Evolutionary conservation across 2,888 invertebrate genomes (phyloP), one percentile per base, ranked within the genome.

Genomic region (Thymelicus sylvestris): DNA sequence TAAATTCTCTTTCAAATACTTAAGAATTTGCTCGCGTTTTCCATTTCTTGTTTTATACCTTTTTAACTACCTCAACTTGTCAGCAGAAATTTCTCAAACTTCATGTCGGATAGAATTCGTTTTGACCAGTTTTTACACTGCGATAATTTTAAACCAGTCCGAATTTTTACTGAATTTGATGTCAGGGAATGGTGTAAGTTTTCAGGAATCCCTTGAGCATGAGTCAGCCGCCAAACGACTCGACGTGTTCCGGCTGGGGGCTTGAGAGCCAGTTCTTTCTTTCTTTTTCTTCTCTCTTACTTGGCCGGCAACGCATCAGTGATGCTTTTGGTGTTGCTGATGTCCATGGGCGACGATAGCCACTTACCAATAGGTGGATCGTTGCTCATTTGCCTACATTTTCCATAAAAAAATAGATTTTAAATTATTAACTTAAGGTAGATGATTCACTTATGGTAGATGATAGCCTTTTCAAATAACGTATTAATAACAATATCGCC

Each of bases 401-500:
- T 19, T 19, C 19, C 19, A 19, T 19, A 19, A 19, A 19, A 19
- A 19, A 19, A 19, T 19, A 19, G 19, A 1, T 19, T 1, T 19
- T 19, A 19, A 19, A 19, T 19, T 19, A 19, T 19, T 19, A 19
- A 19, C 19, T 19, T 19, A 19, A 19, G 19, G 19, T 19, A 19
- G 19, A 19, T 19, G 19, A 19, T 19, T 41, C 41, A 7, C 7
- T 41, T 41, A 41, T 7, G 41, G 41, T 41, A 41, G 41, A 59
- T 38, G 5, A 12, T 31, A 15, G 44, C 15, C n/a, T 60, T 44
- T 66, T 66, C 66, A 67, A 71, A 72, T 74, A 74, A 69, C 72
- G 68, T 69, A 71, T 66, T 74, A 71, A 76, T 74, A 71, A 67
- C 68, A 66, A 69, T 62, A 75, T 73, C 64, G 59, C 44, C 72